Base-by-base conservation (phyloP, 2,113 vertebrate species). In the Pyrgilauda ruficollis region DNA sequence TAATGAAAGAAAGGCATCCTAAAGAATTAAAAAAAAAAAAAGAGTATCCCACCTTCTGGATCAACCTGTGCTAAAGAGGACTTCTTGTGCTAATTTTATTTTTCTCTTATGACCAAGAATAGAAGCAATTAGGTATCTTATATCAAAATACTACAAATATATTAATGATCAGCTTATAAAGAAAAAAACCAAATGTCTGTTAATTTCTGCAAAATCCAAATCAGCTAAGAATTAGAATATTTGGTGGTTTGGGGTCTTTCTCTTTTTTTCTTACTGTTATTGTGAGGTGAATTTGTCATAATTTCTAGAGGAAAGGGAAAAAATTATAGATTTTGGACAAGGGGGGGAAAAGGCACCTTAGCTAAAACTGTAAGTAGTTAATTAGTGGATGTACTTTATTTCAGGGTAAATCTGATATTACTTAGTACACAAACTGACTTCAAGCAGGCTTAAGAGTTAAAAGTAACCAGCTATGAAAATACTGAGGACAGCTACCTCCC, bases 401-500 rank as follows among this genome's bases (percentile, higher is more conserved):
- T 39, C 85, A 90, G 35, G 88, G 59, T 73, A 84, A 73, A 93
- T 73, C 73, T 91, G 74, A 39, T 79, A 64, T 92, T 86, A 87
- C 37, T 84, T 68, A 79, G 16, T 58, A 89, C 14, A 62, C 20
- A 84, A 92, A 56, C 43, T 61, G 39, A 61, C 47, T 93, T 95
- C 59, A 83, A 92, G 90, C 70, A 89, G 75, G 61, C 58, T 85
- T 89, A 91, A 94, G 80, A 94, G 73, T 95, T 95, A 93, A 95
- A 96, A 96, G 58, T 33, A 97, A 97, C 52, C 88, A 94, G 91
- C 43, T 93, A 90, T 73, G 37, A 94, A 96, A 95, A 96, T 46
- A 96, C 52, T 52, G 56, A 97, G 80, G 80, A 58, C 22, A n/a
- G 58, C 46, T 63, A 53, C n/a, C 43, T 78, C 80, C 90, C 81